Evolutionary conservation across 1,140 invertebrate genomes (phyloP).

Genomic region (Dinoponera quadriceps): DNA sequence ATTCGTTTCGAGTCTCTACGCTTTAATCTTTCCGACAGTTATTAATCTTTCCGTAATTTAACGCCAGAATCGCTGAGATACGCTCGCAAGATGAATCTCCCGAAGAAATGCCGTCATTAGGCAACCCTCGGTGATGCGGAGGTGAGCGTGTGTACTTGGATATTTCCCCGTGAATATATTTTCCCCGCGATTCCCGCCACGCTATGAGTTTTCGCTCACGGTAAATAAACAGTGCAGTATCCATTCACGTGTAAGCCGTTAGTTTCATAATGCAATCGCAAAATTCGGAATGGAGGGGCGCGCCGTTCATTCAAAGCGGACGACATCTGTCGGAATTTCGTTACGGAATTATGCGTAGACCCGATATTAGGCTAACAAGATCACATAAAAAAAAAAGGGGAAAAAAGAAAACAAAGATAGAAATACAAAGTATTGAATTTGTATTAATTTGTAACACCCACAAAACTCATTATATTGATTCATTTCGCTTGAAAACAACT

Average conservation of each 20-base stretch:
- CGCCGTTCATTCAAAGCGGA: not conserved
- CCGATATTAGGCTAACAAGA: too few relatives aligned
- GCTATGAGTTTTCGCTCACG: not conserved
- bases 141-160: constrained; percentile 33
- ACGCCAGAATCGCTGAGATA: constrained; percentile 55
- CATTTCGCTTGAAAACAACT: too few relatives aligned
- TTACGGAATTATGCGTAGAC: too few relatives aligned
- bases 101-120: constrained; percentile 60
- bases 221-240: not conserved
- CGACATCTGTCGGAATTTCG: too few relatives aligned
- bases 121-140: constrained; percentile 43
- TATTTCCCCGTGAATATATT: constrained; percentile 50
- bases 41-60: constrained; percentile 62
- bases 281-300: constrained; percentile 4
- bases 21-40: constrained; percentile 60
- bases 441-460: too few relatives aligned
- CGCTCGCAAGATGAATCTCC: constrained; percentile 49
- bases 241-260: constrained; percentile 16
- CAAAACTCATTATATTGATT: too few relatives aligned
- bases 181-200: constrained; percentile 6
- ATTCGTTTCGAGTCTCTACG: constrained; percentile 60
- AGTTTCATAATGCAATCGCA: constrained; percentile 3
- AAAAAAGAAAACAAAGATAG: too few relatives aligned
- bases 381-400: too few relatives aligned
- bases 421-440: too few relatives aligned